Evolutionary conservation across 2,797 vertebrate species (phyloP).

Genomic region (Chaenodraco wilsoni): DNA sequence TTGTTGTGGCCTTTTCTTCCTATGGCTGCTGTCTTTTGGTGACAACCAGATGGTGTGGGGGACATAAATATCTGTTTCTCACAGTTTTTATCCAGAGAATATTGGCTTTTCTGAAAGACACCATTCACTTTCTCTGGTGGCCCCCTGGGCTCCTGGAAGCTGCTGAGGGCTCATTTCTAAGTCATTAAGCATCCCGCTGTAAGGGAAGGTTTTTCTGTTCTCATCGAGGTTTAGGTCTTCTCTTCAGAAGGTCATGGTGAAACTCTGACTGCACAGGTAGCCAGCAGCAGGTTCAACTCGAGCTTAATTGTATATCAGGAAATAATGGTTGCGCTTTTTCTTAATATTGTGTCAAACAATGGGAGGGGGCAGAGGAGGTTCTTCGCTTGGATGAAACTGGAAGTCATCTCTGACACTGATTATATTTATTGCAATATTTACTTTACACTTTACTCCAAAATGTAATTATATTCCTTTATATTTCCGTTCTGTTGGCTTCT

Average conservation of each 20-base stretch:
- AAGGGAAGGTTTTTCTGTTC: slow-evolving; percentile 14
- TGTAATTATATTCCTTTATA: background rate
- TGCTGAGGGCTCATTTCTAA: slow-evolving; percentile 52
- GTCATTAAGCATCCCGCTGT: slow-evolving; percentile 47
- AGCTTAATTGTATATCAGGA: background rate
- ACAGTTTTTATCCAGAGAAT: slow-evolving; percentile 66
- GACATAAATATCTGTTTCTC: slow-evolving; percentile 81
- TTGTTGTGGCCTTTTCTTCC: slow-evolving; percentile 75
- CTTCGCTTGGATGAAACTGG: background rate
- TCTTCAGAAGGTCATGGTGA: background rate
- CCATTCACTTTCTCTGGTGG: slow-evolving; percentile 40
- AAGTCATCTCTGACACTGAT: background rate
- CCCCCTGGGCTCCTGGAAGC: slow-evolving; percentile 52
- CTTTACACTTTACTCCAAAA: background rate
- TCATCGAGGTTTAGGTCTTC: background rate
- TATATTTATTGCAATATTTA: background rate
- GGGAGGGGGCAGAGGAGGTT: background rate
- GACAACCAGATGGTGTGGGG: slow-evolving; percentile 82
- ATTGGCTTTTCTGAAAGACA: slow-evolving; percentile 63
- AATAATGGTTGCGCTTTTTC: background rate
- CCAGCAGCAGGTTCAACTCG: slow-evolving; percentile 2
- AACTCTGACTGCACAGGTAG: background rate
- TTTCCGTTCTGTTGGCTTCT: background rate
- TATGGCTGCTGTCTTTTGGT: slow-evolving; percentile 66
- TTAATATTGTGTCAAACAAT: background rate